Conservation (phyloP, 2,797 vertebrate species). For the Orestias chungarensis region DNA sequence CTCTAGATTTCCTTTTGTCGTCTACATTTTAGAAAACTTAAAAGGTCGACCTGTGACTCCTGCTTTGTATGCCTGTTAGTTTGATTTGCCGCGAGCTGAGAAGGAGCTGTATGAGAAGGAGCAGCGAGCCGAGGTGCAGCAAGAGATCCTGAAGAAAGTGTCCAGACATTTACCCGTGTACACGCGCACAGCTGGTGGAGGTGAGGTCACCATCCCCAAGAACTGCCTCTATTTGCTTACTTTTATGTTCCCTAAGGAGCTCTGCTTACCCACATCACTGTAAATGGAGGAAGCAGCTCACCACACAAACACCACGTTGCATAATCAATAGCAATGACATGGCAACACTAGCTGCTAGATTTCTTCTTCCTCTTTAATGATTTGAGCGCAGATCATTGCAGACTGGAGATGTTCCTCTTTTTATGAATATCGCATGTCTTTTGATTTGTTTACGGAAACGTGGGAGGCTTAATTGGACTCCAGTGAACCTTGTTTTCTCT, state of each 20-base stretch:
- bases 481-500: slow-evolving; percentile 34
- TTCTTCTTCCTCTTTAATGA: slow-evolving; percentile 21
- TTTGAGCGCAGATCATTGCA: neutral
- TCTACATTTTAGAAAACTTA: neutral
- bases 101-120: slow-evolving; percentile 93
- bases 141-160: slow-evolving; percentile 89
- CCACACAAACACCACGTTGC: neutral
- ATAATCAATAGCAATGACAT: neutral
- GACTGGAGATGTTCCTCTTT: neutral
- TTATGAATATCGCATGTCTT: neutral
- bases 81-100: slow-evolving; percentile 86
- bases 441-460: slow-evolving; percentile 31
- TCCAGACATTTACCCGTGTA: slow-evolving; percentile 88
- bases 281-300: slow-evolving; percentile 12
- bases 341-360: slow-evolving; percentile 11
- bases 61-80: slow-evolving; percentile 56
- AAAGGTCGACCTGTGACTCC: neutral
- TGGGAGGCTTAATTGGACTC: slow-evolving; percentile 39
- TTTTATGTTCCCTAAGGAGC: neutral
- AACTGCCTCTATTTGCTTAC: neutral
- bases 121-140: slow-evolving; percentile 87
- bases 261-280: neutral
- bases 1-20: neutral
- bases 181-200: slow-evolving; percentile 86
- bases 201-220: slow-evolving; percentile 67